These are phyloP conservation scores for Drosophila erecta DNA, from an alignment of 1,140 invertebrate genomes.

Conservation along the genomic window DNA sequence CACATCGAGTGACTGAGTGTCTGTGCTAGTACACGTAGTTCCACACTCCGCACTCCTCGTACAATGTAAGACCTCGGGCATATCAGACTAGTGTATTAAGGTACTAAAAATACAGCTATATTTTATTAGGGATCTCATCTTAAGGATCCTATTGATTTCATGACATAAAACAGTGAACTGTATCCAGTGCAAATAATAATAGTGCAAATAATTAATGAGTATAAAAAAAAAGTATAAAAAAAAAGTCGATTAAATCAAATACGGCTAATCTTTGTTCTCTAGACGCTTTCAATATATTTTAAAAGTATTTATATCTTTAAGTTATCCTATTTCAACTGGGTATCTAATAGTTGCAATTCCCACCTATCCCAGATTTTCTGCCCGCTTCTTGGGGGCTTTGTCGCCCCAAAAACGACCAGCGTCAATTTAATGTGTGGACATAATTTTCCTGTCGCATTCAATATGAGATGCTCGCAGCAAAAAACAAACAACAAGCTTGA, in stretches of 20 bases:
- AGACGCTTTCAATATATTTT: too few relatives aligned
- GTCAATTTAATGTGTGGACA: conserved; percentile 80
- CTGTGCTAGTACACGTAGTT: conserved; percentile 54
- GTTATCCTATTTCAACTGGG: background rate
- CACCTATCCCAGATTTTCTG: background rate
- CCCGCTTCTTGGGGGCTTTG: conserved; percentile 2
- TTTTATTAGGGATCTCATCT: too few relatives aligned
- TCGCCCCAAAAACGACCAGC: conserved; percentile 47
- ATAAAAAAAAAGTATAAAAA: too few relatives aligned
- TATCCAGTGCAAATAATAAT: too few relatives aligned
- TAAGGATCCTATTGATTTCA: too few relatives aligned
- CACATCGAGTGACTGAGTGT: conserved; percentile 43
- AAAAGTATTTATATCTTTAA: too few relatives aligned
- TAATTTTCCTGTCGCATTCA: conserved; percentile 82
- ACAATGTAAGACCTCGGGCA: rapidly evolving
- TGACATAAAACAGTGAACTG: too few relatives aligned
- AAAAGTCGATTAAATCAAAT: too few relatives aligned
- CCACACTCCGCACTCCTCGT: conserved; percentile 29
- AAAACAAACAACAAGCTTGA: conserved; percentile 61
- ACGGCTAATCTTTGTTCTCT: too few relatives aligned
- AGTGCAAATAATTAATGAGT: too few relatives aligned
- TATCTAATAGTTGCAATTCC: background rate
- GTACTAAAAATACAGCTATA: too few relatives aligned
- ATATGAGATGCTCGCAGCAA: conserved; percentile 49
- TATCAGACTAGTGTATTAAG: background rate